A percentile compares a stretch with the other conserved stretches of the same genome.
Evolutionary conservation across 2,113 vertebrate species (phyloP).

Genomic region (Hippocampus mohnikei): DNA sequence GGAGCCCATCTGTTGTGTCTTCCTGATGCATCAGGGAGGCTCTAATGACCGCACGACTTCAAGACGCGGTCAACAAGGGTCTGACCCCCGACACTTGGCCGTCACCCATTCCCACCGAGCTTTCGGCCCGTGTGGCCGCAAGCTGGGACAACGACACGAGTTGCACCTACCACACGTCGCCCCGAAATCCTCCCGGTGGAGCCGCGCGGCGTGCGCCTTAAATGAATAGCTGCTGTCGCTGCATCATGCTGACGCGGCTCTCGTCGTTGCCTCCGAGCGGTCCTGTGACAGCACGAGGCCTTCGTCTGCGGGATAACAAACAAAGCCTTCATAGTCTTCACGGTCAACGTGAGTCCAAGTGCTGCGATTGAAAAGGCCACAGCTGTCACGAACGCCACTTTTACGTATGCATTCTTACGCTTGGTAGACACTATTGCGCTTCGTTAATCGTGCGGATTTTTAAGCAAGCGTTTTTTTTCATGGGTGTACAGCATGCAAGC

Average conservation of each 20-base stretch:
- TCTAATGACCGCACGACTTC: neutral
- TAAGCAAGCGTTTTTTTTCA: too few species aligned
- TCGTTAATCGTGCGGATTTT: neutral
- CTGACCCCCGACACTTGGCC: neutral
- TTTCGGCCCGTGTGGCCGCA: constrained; percentile 7
- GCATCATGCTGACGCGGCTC: constrained; percentile 7
- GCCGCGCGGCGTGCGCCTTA: neutral
- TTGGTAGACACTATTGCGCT: neutral
- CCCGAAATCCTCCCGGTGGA: constrained; percentile 17
- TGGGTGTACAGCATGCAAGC: too few species aligned
- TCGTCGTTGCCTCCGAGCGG: constrained; percentile 17
- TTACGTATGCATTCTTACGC: neutral
- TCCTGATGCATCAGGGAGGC: neutral
- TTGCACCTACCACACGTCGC: neutral
- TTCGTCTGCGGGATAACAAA: constrained; percentile 27
- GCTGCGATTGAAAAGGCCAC: constrained; percentile 1
- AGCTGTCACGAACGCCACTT: neutral
- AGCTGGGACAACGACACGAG: constrained; percentile 13
- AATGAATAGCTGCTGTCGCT: constrained; percentile 7
- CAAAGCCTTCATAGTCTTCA: constrained; percentile 36
- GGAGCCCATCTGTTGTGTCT: neutral
- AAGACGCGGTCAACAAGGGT: neutral
- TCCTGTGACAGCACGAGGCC: constrained; percentile 46
- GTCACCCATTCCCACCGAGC: constrained; percentile 10
- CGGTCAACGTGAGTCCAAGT: neutral